These are phyloP conservation scores for rat (Rattus norvegicus) DNA, from an alignment of 2,113 vertebrate species.

Conservation along the genomic window DNA sequence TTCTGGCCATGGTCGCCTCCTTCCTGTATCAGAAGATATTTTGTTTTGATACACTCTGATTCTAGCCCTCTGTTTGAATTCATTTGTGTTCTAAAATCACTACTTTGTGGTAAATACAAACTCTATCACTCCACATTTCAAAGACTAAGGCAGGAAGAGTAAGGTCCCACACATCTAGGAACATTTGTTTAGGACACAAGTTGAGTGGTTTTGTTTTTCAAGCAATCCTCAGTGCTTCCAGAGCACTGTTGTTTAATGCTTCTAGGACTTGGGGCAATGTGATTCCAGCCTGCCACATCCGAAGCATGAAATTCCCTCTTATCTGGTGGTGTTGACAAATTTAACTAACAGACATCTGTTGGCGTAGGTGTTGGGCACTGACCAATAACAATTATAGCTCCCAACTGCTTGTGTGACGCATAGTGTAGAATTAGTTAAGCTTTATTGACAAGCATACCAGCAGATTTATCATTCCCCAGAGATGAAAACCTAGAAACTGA, in stretches of 20 bases:
- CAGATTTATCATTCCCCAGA: conserved; percentile 65
- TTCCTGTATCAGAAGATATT: conserved; percentile 8
- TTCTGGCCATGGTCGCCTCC: neutral
- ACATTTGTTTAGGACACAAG: conserved; percentile 60
- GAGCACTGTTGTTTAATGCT: conserved; percentile 3
- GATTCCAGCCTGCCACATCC: conserved; percentile 52
- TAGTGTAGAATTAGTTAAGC: conserved; percentile 66
- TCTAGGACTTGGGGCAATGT: neutral
- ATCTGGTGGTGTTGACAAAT: conserved; percentile 39
- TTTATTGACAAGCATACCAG: conserved; percentile 62
- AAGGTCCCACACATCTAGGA: conserved; percentile 27
- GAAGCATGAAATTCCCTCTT: conserved; percentile 66
- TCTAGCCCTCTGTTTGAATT: conserved; percentile 62
- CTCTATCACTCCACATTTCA: conserved; percentile 55
- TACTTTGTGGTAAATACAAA: conserved; percentile 63
- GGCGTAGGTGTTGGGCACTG: conserved; percentile 68
- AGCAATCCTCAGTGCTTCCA: neutral
- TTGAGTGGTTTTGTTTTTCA: neutral
- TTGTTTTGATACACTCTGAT: conserved; percentile 41
- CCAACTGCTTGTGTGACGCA: conserved; percentile 57
- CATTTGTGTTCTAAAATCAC: conserved; percentile 66
- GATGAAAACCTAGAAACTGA: neutral
- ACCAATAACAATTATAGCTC: conserved; percentile 68
- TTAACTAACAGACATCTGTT: conserved; percentile 71
- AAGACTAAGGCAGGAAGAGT: conserved; percentile 48